These are phyloP conservation scores for Cephus pulcher DNA, from an alignment of 2,888 invertebrate species.

Conservation along the genomic window DNA sequence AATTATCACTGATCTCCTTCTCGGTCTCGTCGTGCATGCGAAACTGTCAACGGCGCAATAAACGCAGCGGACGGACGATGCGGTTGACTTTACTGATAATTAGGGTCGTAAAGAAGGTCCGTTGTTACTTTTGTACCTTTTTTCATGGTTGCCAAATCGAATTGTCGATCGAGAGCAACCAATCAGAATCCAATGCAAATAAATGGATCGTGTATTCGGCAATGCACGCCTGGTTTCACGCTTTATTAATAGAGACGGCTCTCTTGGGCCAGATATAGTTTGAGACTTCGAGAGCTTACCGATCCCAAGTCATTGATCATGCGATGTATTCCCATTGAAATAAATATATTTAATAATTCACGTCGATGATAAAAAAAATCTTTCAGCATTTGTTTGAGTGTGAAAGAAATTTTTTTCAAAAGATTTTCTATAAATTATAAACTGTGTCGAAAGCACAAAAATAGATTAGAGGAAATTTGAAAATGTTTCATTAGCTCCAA, in stretches of 20 bases:
- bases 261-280: background rate
- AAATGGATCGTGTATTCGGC: constrained; percentile 46
- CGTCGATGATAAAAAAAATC: background rate
- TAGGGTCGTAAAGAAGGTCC: constrained; percentile 30
- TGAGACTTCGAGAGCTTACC: background rate
- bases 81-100: constrained; percentile 27
- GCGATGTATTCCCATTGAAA: background rate
- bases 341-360: background rate
- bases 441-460: background rate
- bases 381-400: background rate
- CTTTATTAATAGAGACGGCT: constrained; percentile 48
- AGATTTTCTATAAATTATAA: background rate
- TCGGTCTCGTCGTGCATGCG: background rate
- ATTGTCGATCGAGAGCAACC: constrained; percentile 44
- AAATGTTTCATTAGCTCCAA: background rate
- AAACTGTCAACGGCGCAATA: background rate
- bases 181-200: constrained; percentile 52
- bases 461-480: background rate
- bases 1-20: background rate
- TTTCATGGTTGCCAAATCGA: constrained; percentile 23
- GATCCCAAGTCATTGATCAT: background rate
- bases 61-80: background rate
- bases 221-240: constrained; percentile 33
- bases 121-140: constrained; percentile 47
- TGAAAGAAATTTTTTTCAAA: background rate